Percentiles rank a stretch among this genome's conserved stretches.
These are phyloP conservation scores for Nycticebus coucang DNA, from an alignment of 2,113 vertebrate genomes.

Conservation along the genomic window DNA sequence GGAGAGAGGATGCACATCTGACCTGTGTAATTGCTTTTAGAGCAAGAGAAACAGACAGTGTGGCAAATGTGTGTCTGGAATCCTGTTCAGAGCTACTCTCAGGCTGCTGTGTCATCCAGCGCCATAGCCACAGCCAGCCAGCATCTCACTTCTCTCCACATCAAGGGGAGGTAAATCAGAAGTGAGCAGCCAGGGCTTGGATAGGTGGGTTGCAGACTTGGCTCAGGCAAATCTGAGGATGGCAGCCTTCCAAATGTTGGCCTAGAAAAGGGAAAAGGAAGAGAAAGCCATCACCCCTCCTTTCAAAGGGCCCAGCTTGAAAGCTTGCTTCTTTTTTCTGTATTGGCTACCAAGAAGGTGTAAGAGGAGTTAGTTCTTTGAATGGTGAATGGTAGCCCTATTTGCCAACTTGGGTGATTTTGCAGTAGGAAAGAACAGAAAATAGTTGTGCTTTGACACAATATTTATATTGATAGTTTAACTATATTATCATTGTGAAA, in stretches of 20 bases:
- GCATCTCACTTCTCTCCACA: neutral
- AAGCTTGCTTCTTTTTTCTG: slow-evolving; percentile 1
- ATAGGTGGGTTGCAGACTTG: neutral
- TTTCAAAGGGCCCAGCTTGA: neutral
- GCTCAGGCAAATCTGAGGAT: neutral
- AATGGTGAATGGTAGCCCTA: neutral
- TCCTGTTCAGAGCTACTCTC: neutral
- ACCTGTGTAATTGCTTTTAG: neutral
- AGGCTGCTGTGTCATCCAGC: neutral
- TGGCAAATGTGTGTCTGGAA: neutral
- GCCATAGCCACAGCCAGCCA: neutral
- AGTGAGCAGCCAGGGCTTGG: neutral
- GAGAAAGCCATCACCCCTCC: neutral
- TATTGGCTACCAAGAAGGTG: neutral
- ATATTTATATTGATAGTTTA: slow-evolving; percentile 25
- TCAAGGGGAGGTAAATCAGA: neutral
- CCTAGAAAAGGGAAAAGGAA: neutral
- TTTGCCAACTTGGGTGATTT: neutral
- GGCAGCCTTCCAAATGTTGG: slow-evolving; percentile 11
- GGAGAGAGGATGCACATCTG: neutral
- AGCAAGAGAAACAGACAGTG: neutral
- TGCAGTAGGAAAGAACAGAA: slow-evolving; percentile 19
- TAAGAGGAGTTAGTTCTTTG: neutral
- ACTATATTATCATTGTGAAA: slow-evolving; percentile 30
- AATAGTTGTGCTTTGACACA: slow-evolving; percentile 36